Evolutionary conservation across 2,888 invertebrate genomes (phyloP), one percentile per base, ranked within the genome.

Genomic region (Lasioglossum malachurum): DNA sequence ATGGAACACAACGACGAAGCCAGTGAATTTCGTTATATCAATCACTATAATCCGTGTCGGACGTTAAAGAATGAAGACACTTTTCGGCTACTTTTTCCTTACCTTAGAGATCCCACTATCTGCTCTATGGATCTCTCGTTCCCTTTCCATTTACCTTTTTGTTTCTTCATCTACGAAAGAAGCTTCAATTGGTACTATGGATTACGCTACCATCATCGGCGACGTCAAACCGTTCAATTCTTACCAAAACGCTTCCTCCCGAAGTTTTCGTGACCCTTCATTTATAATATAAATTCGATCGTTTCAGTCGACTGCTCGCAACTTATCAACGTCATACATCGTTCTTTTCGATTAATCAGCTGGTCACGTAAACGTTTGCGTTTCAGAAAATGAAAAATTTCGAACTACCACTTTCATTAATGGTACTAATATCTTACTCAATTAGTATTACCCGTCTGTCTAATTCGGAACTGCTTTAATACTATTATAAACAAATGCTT

Each of bases 1-100:
- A 69, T 60, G 60, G 31, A 57, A 53, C 49, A 7, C 27, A 12
- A 35, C 23, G 38, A 44, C 46, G 49, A n/a, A 73, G 27, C 10
- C 23, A 46, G 67, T 57, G 75, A 38, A 75, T 57, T 67, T 80
- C 44, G 44, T 60, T 49, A 31, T 75, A 78, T 82, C 78, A 74
- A 74, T 78, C 82, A 80, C 38, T 31, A 46, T 84, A 75, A 84
- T 82, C 77, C 77, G n/a, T 49, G 46, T 38, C 31, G 78, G 90
- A 90, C 90, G 83, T 87, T 92, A 89, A 92, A 88, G 78, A 82
- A 89, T 91, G 89, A 89, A 86, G 76, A 84, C 82, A 74, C 72
- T 79, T 76, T 83, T 69, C 35, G 75, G 71, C 87, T 73, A 81
- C 78, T 82, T 86, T 81, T 84, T 82, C 78, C 44, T 49, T 44